Percentiles rank a stretch among this genome's conserved stretches.
phyloP scores from a whole-genome alignment of 2,888 invertebrate genomes.

The Conomelus anceps region DNA sequence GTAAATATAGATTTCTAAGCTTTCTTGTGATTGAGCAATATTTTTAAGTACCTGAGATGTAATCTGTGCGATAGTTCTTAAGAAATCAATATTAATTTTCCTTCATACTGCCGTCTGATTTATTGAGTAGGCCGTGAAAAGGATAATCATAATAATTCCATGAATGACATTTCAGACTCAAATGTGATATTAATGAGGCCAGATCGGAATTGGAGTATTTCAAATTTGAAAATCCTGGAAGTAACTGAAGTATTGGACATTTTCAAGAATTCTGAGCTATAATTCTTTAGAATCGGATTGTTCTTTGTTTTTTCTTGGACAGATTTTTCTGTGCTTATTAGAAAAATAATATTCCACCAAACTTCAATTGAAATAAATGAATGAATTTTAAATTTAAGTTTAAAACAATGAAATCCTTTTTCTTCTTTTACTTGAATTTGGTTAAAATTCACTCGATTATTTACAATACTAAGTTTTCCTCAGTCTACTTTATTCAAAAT shows the following conservation, averaged over 20 bases:
- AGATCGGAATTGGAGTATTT: neutral
- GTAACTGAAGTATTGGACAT: too few species aligned
- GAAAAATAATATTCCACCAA: too few species aligned
- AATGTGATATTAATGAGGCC: neutral
- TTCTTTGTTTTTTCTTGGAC: too few species aligned
- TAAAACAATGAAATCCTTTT: neutral
- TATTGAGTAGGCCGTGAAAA: too few species aligned
- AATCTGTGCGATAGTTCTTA: neutral
- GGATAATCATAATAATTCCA: too few species aligned
- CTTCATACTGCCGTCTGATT: neutral
- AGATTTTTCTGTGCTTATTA: too few species aligned
- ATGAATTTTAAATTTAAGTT: neutral
- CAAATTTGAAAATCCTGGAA: neutral
- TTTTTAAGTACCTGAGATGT: conserved; percentile 14
- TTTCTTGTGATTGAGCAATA: conserved; percentile 16
- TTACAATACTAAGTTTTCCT: neutral
- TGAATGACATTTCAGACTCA: neutral
- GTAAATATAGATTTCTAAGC: neutral
- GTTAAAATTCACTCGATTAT: neutral
- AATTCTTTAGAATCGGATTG: too few species aligned
- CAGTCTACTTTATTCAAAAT: neutral
- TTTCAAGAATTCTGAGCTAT: too few species aligned
- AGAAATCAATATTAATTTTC: neutral
- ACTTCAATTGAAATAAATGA: too few species aligned
- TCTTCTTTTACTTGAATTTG: neutral